Evolutionary conservation across 1,140 invertebrate genomes (phyloP).

Genomic region (Mamestra configurata): DNA sequence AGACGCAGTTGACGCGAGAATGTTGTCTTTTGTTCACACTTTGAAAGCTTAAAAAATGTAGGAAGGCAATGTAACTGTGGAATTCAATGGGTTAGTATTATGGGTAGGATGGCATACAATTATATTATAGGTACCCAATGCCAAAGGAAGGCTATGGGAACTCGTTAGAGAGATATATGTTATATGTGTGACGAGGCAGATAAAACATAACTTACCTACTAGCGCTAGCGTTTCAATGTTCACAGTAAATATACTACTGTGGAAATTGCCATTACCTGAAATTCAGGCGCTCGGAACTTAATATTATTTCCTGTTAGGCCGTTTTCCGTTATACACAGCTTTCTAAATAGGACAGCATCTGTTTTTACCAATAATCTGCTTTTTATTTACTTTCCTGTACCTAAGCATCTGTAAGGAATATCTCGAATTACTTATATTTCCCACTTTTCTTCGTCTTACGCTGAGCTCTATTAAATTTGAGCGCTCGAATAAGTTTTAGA

Average conservation of each 20-base stretch:
- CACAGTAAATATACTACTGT: neutral
- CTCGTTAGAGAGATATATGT: no score
- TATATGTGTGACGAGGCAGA: no score
- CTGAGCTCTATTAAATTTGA: conserved; percentile 21
- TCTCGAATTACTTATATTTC: conserved; percentile 12
- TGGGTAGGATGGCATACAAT: no score
- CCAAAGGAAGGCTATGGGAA: no score
- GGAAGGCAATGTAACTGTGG: no score
- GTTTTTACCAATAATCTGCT: neutral
- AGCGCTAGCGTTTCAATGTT: neutral
- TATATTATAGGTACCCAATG: no score
- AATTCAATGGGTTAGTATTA: no score
- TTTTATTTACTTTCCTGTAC: conserved; percentile 10
- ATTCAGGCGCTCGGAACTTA: neutral
- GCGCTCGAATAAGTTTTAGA: conserved; percentile 10
- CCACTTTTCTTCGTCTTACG: conserved; percentile 1
- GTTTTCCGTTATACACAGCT: neutral
- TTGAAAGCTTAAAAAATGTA: no score
- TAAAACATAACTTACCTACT: no score
- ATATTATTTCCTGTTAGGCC: neutral
- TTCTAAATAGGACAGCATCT: neutral
- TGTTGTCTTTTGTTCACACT: no score
- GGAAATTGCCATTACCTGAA: neutral
- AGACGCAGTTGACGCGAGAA: no score
- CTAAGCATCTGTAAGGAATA: conserved; percentile 6